Evolutionary conservation across 2,113 vertebrate species (phyloP).

Genomic region (Heterotilapia buettikoferi): DNA sequence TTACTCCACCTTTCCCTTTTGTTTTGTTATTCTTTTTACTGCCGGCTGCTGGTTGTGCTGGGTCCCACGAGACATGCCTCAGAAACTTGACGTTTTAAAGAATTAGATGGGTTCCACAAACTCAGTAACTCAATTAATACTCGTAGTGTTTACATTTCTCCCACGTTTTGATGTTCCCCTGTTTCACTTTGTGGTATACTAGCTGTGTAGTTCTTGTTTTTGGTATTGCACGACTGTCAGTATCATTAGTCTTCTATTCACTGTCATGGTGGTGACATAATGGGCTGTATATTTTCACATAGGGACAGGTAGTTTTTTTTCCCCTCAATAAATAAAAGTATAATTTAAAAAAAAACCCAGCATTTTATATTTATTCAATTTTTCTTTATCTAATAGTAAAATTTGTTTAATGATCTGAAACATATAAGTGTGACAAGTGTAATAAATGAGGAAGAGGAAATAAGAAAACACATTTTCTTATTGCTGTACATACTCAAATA

Average conservation of each 20-base stretch:
- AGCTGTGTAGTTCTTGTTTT: neutral
- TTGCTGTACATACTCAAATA: neutral
- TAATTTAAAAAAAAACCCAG: neutral
- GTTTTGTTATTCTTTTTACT: conserved; percentile 11
- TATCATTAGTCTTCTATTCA: neutral
- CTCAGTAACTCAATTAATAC: neutral
- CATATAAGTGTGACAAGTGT: neutral
- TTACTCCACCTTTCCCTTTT: neutral
- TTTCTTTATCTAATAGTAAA: neutral
- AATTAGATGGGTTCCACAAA: conserved; percentile 27
- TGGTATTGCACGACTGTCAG: neutral
- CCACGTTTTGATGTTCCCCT: neutral
- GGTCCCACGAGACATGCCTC: conserved; percentile 11
- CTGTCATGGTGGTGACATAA: neutral
- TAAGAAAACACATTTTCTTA: neutral
- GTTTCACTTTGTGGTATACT: neutral
- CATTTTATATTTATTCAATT: neutral
- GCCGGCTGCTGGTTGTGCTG: conserved; percentile 2
- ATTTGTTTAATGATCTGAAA: neutral
- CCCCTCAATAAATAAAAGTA: neutral
- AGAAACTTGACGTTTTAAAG: conserved; percentile 16
- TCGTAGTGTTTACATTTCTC: neutral
- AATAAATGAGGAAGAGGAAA: neutral
- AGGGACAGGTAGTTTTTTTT: neutral
- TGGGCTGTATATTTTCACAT: neutral